Evolutionary conservation across 2,888 invertebrate genomes (phyloP).

Genomic region (Melanostoma scalare): DNA sequence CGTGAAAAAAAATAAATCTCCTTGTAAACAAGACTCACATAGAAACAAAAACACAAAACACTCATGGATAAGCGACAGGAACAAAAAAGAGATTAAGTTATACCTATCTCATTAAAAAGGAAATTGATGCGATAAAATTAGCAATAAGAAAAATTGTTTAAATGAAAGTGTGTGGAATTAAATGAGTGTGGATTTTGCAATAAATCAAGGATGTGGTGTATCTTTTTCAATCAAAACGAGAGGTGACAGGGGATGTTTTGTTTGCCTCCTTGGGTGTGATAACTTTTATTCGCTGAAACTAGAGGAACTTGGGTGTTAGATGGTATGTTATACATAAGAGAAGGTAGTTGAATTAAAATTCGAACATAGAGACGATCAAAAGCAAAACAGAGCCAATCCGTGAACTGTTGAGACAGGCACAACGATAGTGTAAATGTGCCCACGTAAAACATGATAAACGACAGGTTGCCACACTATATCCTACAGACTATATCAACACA

Average conservation of each 20-base stretch:
- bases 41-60: not conserved
- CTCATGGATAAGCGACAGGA: not conserved
- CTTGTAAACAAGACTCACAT: constrained; percentile 14
- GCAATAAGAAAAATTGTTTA: constrained; percentile 43
- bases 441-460: constrained; percentile 75
- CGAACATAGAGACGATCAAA: constrained; percentile 13
- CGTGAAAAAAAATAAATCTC: constrained; percentile 10
- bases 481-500: constrained; percentile 1
- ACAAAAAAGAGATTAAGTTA: constrained; percentile 40
- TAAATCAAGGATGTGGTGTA: constrained; percentile 51
- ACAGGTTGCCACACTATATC: constrained; percentile 72
- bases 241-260: constrained; percentile 12
- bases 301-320: constrained; percentile 29
- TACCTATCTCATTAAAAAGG: constrained; percentile 67
- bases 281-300: not conserved
- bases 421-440: constrained; percentile 74
- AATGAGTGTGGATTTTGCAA: constrained; percentile 28
- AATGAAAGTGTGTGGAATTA: constrained; percentile 49
- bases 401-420: constrained; percentile 54
- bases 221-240: constrained; percentile 31
- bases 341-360: not conserved
- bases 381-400: constrained; percentile 49
- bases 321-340: not conserved
- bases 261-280: not conserved
- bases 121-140: constrained; percentile 71